Evolutionary conservation across 2,888 invertebrate genomes (phyloP), one percentile per base, ranked within the genome.

Genomic region (Caenorhabditis sp.): DNA sequence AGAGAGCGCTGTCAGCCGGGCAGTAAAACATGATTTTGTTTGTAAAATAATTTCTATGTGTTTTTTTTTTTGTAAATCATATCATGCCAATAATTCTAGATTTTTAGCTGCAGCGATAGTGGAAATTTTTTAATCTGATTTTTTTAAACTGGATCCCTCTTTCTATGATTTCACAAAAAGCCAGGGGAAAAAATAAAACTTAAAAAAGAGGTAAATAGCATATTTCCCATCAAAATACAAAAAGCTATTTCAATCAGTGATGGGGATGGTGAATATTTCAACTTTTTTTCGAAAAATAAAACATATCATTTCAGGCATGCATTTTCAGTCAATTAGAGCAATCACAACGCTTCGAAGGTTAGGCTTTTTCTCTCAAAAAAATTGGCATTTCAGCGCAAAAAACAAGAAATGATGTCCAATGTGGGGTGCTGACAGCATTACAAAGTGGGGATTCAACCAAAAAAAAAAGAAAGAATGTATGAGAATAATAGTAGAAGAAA

Each of bases 1-100:
- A 53, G 81, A 78, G 61, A 81, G 79, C 58, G 84, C 84, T 66
- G 71, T 76, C 79, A 79, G 79, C 79, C 76, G 74, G 77, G 14
- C 14, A 31, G 12, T 1, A 55, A 49, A 17, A 14, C 17, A 26
- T 8, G 55, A 26, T 55, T 55, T 26, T 23, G 6, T 23, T 55
- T 27, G 5, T 17, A 49, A 49, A 49, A 49, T 14, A 19, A 19
- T 49, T 3, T 14, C 49, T 4, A 49, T 49, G 17, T 8, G 4
- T 24, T 24, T 10, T 12, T 24, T 26, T 26, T 55, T 55, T 55
- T 27, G n/a, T n/a, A n/a, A n/a, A n/a, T n/a, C n/a, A n/a, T n/a
- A n/a, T n/a, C n/a, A n/a, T n/a, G n/a, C n/a, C n/a, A n/a, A n/a
- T n/a, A n/a, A n/a, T n/a, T n/a, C n/a, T n/a, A n/a, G n/a, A n/a